These are phyloP conservation scores for Asobara japonica DNA, from an alignment of 1,140 invertebrate genomes.

Conservation along the genomic window DNA sequence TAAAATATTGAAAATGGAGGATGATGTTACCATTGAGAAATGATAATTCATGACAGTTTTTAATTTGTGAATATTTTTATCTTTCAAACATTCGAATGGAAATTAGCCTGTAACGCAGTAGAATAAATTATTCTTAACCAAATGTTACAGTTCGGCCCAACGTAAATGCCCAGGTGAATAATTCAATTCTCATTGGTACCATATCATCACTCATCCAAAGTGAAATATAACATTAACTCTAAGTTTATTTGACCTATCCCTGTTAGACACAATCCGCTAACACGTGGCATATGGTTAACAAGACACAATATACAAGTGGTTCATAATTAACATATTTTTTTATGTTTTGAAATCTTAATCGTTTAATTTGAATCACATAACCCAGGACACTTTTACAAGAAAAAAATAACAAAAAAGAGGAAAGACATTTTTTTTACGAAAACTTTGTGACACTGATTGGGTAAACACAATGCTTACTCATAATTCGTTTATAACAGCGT, in stretches of 20 bases:
- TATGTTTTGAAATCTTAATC: constrained; percentile 27
- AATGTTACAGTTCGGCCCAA: not conserved
- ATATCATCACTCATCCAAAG: not conserved
- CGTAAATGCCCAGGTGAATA: not conserved
- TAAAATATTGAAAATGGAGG: not conserved
- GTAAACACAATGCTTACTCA: not conserved
- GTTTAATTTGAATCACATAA: constrained; percentile 39
- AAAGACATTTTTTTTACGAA: not conserved
- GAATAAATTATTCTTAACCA: not conserved
- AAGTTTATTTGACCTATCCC: constrained; percentile 44
- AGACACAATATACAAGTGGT: constrained; percentile 5
- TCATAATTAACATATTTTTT: constrained; percentile 46
- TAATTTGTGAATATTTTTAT: not conserved
- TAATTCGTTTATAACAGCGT: not conserved
- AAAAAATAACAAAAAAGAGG: too few relatives aligned
- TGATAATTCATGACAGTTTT: not conserved
- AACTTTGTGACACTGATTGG: not conserved
- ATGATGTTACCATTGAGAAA: not conserved
- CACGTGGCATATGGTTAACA: constrained; percentile 50
- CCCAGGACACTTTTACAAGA: not conserved
- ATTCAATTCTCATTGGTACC: not conserved
- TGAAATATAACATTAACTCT: not conserved
- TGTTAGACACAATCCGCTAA: constrained; percentile 52
- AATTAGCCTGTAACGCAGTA: not conserved
- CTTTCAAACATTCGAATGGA: not conserved